phyloP scores from a whole-genome alignment of 2,113 vertebrate species.

The Siniperca chuatsi region DNA sequence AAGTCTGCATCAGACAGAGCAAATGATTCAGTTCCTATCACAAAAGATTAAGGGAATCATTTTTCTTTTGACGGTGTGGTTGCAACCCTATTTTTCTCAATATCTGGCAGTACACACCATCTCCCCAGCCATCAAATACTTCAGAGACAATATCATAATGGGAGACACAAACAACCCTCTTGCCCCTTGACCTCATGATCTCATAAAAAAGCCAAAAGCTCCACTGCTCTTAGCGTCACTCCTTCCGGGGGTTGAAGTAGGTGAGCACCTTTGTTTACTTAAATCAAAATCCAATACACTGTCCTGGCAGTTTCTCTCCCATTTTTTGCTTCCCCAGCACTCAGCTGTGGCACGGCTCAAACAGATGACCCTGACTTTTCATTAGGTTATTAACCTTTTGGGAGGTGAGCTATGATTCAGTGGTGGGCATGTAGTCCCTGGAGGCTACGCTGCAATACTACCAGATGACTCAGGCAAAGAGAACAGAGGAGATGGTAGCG shows the following conservation, averaged over 20 bases:
- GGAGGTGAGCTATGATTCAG: conserved; percentile 72
- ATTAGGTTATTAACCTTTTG: conserved; percentile 84
- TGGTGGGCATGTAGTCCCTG: conserved; percentile 50
- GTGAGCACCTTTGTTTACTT: conserved; percentile 74
- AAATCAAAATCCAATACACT: conserved; percentile 82
- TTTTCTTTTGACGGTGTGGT: conserved; percentile 49
- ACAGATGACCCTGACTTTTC: conserved; percentile 82
- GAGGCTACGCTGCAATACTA: conserved; percentile 36
- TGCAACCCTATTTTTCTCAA: conserved; percentile 44
- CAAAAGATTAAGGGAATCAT: conserved; percentile 51
- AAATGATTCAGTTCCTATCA: conserved; percentile 40
- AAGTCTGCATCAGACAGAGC: conserved; percentile 2
- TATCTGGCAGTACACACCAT: conserved; percentile 37
- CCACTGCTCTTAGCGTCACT: conserved; percentile 20
- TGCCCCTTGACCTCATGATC: conserved; percentile 56
- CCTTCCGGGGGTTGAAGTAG: conserved; percentile 25
- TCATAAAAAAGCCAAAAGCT: conserved; percentile 46
- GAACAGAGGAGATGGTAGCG: conserved; percentile 33
- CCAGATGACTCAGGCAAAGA: conserved; percentile 61
- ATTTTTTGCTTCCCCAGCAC: conserved; percentile 56
- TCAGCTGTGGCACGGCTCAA: conserved; percentile 66
- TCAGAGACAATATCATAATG: conserved; percentile 58
- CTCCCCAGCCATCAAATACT: conserved; percentile 36
- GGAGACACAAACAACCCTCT: conserved; percentile 60
- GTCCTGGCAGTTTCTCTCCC: conserved; percentile 52